Percentiles rank a stretch among this genome's conserved stretches.
These are phyloP conservation scores for Apomyelois bistriatella DNA, from an alignment of 2,888 invertebrate genomes.

Conservation along the genomic window DNA sequence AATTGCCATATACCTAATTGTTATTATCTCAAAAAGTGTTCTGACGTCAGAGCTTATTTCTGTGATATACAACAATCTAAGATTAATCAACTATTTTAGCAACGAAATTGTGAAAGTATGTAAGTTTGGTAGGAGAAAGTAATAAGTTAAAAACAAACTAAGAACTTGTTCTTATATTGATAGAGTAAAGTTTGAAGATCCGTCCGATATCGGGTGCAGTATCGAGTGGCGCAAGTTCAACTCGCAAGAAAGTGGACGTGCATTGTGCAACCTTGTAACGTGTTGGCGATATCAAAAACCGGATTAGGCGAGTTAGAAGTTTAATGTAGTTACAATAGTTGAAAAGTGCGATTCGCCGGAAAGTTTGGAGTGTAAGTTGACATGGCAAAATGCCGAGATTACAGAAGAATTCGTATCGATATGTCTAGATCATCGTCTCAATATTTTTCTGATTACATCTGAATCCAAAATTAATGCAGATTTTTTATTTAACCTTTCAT, in stretches of 20 bases:
- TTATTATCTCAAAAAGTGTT: too few species aligned
- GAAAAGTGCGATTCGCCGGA: constrained; percentile 39
- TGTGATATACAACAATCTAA: too few species aligned
- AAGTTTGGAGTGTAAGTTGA: constrained; percentile 46
- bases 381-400: constrained; percentile 18
- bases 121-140: too few species aligned
- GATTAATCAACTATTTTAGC: too few species aligned
- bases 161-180: neutral
- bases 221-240: neutral
- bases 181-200: neutral
- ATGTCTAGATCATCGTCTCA: neutral
- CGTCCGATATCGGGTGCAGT: neutral
- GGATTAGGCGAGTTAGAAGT: constrained; percentile 16
- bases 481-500: too few species aligned
- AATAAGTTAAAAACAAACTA: neutral
- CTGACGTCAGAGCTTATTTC: too few species aligned
- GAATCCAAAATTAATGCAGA: too few species aligned
- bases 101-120: too few species aligned
- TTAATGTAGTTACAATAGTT: constrained; percentile 37
- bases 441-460: too few species aligned
- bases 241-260: constrained; percentile 2
- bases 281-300: constrained; percentile 6
- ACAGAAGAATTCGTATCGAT: neutral
- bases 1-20: too few species aligned
- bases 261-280: constrained; percentile 9